Evolutionary conservation across 2,113 vertebrate species (phyloP).

Genomic region (Serinus canaria): DNA sequence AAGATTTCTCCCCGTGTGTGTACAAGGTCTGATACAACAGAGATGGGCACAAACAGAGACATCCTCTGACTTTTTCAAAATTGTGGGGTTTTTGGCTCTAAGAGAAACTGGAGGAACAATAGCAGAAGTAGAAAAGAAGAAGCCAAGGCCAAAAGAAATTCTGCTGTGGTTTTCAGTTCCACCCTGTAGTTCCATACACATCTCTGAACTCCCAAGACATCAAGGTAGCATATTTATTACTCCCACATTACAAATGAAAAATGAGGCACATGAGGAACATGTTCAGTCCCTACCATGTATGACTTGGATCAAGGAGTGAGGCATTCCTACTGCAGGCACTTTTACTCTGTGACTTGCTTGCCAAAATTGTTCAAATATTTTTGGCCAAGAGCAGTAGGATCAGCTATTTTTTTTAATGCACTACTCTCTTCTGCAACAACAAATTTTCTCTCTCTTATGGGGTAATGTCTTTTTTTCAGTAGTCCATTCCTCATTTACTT

Average conservation of each 20-base stretch:
- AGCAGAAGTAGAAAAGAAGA: background rate
- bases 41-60: background rate
- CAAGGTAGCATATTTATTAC: background rate
- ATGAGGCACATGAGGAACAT: background rate
- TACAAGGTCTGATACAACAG: no score
- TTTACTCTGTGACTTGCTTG: background rate
- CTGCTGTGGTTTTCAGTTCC: background rate
- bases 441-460: background rate
- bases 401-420: background rate
- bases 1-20: background rate
- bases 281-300: background rate
- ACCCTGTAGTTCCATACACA: fast-evolving
- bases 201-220: background rate
- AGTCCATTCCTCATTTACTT: background rate
- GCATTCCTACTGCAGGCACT: background rate
- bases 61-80: background rate
- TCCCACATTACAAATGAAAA: background rate
- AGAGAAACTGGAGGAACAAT: background rate
- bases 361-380: background rate
- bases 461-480: background rate
- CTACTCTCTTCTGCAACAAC: background rate
- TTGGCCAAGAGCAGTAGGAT: background rate
- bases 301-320: background rate
- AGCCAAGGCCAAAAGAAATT: background rate
- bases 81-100: background rate